These are phyloP conservation scores for Progne subis DNA, from an alignment of 2,113 vertebrate species.

Conservation along the genomic window DNA sequence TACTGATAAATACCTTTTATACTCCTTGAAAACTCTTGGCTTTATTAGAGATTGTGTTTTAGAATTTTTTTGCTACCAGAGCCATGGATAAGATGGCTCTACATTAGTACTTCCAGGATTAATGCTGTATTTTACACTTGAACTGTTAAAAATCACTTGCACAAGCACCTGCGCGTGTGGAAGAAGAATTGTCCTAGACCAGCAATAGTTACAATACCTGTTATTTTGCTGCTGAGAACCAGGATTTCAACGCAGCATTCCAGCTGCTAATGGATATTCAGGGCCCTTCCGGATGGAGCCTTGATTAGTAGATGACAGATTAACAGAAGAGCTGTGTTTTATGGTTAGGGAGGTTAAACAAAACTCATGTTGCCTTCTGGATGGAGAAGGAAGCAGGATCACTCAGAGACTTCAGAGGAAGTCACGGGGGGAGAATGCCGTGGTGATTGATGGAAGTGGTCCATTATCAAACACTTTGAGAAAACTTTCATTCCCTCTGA, in stretches of 20 bases:
- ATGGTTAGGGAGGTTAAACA: constrained; percentile 71
- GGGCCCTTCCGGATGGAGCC: constrained; percentile 44
- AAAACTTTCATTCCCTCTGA: constrained; percentile 73
- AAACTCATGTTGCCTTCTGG: constrained; percentile 49
- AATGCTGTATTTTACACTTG: not conserved
- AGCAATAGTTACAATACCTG: constrained; percentile 15
- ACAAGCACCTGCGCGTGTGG: not conserved
- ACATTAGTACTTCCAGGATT: not conserved
- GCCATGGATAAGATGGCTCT: not conserved
- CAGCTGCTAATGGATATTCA: constrained; percentile 55
- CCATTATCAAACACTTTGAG: constrained; percentile 61
- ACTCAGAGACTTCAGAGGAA: constrained; percentile 65
- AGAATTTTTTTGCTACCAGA: not conserved
- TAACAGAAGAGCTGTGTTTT: constrained; percentile 61
- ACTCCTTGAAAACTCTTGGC: not conserved
- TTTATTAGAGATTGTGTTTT: not conserved
- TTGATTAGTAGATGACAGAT: constrained; percentile 69
- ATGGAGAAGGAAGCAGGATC: constrained; percentile 47
- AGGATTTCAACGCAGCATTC: constrained; percentile 41
- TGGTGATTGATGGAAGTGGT: constrained; percentile 71
- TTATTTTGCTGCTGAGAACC: not conserved
- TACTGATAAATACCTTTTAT: not conserved
- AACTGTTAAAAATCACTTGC: not conserved
- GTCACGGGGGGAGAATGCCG: constrained; percentile 66
- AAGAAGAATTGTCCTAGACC: constrained; percentile 13